Evolutionary conservation across 2,113 vertebrate genomes (phyloP).

Genomic region (Serinus canaria): DNA sequence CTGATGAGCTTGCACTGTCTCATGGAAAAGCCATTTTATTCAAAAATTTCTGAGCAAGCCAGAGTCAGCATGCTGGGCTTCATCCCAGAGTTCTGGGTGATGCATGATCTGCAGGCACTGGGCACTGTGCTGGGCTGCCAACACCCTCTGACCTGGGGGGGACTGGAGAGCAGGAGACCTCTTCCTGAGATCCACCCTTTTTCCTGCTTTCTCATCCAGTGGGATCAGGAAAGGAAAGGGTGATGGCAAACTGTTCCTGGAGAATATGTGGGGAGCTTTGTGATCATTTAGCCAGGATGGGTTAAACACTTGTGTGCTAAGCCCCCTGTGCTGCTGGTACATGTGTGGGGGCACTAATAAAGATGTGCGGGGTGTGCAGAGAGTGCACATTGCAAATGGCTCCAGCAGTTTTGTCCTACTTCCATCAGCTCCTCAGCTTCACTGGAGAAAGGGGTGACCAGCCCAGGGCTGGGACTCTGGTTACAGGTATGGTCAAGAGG

Average conservation of each 20-base stretch:
- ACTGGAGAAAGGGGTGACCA: background rate
- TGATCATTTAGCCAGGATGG: background rate
- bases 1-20: slow-evolving; percentile 33
- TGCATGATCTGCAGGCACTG: background rate
- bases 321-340: background rate
- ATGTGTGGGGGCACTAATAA: background rate
- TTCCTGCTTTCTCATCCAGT: background rate
- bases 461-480: background rate
- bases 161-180: background rate
- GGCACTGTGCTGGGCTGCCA: background rate
- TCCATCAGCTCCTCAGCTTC: background rate
- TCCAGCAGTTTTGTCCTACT: background rate
- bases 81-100: background rate
- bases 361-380: background rate
- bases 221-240: background rate
- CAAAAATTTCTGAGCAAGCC: background rate
- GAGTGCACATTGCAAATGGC: background rate
- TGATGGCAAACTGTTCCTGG: background rate
- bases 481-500: fast-evolving
- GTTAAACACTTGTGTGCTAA: background rate
- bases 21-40: slow-evolving; percentile 47
- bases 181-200: fast-evolving
- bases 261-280: background rate
- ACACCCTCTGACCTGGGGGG: background rate
- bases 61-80: background rate